These are phyloP conservation scores for Glaucopsyche alexis DNA, from an alignment of 2,888 invertebrate species.

Conservation along the genomic window DNA sequence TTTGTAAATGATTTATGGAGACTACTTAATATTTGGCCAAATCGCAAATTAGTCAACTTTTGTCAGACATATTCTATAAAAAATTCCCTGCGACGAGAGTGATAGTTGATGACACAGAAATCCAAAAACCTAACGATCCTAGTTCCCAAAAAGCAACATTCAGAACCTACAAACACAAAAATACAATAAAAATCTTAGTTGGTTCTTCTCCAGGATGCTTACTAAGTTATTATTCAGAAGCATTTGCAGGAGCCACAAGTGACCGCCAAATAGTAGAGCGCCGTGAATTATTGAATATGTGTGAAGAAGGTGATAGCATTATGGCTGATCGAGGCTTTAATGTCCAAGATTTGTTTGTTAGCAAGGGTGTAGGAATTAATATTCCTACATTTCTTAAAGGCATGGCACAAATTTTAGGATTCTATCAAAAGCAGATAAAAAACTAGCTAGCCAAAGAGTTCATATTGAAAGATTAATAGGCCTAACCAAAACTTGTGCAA, in stretches of 20 bases:
- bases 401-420: conserved; percentile 35
- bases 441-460: conserved; percentile 25
- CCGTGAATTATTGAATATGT: conserved; percentile 35
- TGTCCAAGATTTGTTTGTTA: conserved; percentile 41
- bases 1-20: conserved; percentile 34
- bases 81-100: conserved; percentile 28
- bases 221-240: conserved; percentile 36
- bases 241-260: conserved; percentile 38
- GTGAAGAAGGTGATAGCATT: conserved; percentile 38
- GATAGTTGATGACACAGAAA: conserved; percentile 40
- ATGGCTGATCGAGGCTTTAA: conserved; percentile 43
- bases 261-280: conserved; percentile 39
- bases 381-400: conserved; percentile 40
- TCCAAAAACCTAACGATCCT: conserved; percentile 36
- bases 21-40: conserved; percentile 35
- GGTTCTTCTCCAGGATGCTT: conserved; percentile 40
- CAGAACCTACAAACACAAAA: conserved; percentile 38
- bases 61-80: conserved; percentile 36
- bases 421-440: conserved; percentile 28
- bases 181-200: conserved; percentile 38
- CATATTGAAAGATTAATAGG: conserved; percentile 5
- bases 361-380: conserved; percentile 36
- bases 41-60: conserved; percentile 32
- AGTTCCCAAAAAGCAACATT: conserved; percentile 36
- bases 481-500: conserved; percentile 2